Percentiles rank a stretch among this genome's conserved stretches.
Conservation (phyloP, 2,888 invertebrate species). For the Panopea generosa region DNA sequence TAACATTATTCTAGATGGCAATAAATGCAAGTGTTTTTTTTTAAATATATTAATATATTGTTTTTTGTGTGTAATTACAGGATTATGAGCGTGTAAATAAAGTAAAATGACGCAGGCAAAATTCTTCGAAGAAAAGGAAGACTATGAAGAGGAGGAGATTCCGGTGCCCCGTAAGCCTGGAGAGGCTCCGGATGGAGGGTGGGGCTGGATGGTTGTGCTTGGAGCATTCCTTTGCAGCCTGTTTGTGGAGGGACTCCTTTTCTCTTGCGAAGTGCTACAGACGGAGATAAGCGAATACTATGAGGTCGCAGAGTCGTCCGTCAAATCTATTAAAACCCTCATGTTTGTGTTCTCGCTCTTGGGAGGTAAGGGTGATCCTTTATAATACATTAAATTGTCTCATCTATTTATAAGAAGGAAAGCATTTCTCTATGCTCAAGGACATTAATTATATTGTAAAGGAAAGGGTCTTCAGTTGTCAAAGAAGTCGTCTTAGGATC, state of each 20-base stretch:
- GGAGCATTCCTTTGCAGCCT: slow-evolving; percentile 77
- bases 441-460: no score
- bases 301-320: slow-evolving; percentile 17
- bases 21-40: no score
- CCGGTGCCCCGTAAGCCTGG: slow-evolving; percentile 60
- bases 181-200: slow-evolving; percentile 81
- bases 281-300: slow-evolving; percentile 32
- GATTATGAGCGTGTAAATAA: slow-evolving; percentile 12
- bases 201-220: slow-evolving; percentile 82
- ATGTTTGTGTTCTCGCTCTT: slow-evolving; percentile 94
- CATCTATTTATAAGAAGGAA: no score
- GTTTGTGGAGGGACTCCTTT: slow-evolving; percentile 43
- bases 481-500: no score
- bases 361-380: slow-evolving; percentile 88
- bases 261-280: slow-evolving; percentile 22
- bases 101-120: slow-evolving; percentile 52
- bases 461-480: no score
- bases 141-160: slow-evolving; percentile 58
- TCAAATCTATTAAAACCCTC: slow-evolving; percentile 84
- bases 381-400: no score
- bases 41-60: no score
- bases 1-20: no score
- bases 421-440: no score
- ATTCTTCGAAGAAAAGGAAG: slow-evolving; percentile 61
- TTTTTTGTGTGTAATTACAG: no score